phyloP scores from a whole-genome alignment of 2,797 vertebrate genomes.

The Vultur gryphus region DNA sequence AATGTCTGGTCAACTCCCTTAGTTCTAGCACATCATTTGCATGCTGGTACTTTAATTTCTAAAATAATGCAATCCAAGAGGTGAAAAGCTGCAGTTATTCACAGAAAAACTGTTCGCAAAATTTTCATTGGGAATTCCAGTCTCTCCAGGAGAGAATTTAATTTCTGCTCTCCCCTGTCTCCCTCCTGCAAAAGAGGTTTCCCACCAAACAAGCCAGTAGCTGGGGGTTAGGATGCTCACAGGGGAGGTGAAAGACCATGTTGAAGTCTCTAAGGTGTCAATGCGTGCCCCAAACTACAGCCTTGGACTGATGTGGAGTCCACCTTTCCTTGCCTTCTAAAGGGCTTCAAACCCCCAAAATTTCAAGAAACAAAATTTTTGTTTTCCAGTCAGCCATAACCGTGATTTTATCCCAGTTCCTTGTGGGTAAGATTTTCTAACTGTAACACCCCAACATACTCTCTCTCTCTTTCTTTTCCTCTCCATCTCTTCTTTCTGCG shows the following conservation, averaged over 20 bases:
- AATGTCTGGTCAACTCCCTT: neutral
- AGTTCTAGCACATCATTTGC: neutral
- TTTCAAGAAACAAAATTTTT: neutral
- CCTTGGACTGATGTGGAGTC: neutral
- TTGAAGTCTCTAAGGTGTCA: neutral
- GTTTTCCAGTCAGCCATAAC: neutral
- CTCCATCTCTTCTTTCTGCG: neutral
- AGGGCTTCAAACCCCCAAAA: neutral
- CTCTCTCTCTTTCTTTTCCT: neutral
- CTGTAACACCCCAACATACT: neutral
- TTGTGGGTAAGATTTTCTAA: neutral
- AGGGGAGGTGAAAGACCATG: neutral
- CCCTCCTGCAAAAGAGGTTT: neutral
- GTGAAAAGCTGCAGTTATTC: neutral
- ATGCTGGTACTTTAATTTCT: neutral
- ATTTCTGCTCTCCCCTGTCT: neutral
- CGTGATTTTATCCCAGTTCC: neutral
- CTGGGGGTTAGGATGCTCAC: neutral
- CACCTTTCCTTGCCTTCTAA: neutral
- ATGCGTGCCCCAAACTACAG: neutral
- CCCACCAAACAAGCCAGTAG: neutral
- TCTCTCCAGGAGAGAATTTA: neutral
- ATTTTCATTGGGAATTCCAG: neutral
- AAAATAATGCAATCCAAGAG: neutral
- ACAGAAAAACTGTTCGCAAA: neutral